Evolutionary conservation across 2,113 vertebrate species (phyloP).

Genomic region (Grallaria varia): DNA sequence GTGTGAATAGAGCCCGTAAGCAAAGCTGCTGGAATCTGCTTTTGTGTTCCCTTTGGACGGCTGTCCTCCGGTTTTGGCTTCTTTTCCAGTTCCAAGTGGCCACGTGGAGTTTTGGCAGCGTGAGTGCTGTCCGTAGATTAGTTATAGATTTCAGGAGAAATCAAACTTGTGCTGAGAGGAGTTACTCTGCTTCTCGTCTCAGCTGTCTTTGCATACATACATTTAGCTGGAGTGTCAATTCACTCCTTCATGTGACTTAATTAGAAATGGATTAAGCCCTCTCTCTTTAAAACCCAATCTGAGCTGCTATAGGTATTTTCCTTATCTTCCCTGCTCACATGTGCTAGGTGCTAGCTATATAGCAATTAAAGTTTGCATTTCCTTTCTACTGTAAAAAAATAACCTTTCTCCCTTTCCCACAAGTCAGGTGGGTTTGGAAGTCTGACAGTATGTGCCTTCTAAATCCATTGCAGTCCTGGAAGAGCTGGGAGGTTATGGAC

Average conservation of each 20-base stretch:
- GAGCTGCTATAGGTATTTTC: background rate
- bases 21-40: slow-evolving; percentile 47
- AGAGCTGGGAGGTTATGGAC: background rate
- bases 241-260: background rate
- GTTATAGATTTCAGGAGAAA: slow-evolving; percentile 2
- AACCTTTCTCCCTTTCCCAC: background rate
- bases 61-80: background rate
- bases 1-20: slow-evolving; percentile 12
- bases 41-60: background rate
- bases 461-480: background rate
- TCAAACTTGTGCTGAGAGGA: background rate
- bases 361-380: background rate
- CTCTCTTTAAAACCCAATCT: background rate
- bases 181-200: background rate
- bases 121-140: background rate
- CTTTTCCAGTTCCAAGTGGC: background rate
- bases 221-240: background rate
- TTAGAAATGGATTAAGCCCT: slow-evolving; percentile 14
- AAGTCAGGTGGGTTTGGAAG: background rate
- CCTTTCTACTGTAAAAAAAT: background rate
- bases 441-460: background rate
- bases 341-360: background rate
- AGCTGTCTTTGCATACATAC: background rate
- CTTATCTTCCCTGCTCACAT: background rate
- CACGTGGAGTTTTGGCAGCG: slow-evolving; percentile 33